Conservation (phyloP, 2,113 vertebrate genomes). For the Butorides virescens region DNA sequence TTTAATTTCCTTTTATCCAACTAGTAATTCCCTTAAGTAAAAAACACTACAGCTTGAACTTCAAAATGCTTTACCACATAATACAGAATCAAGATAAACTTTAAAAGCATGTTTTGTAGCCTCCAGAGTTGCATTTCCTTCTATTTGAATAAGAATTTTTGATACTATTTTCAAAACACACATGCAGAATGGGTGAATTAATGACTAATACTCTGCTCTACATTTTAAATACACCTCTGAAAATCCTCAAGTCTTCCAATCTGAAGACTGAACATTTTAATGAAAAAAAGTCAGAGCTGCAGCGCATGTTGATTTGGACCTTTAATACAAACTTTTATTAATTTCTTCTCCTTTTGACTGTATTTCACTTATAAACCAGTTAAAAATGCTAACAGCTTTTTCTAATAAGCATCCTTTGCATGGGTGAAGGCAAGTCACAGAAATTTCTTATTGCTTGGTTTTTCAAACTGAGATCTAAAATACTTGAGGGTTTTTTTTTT, state of each 20-base stretch:
- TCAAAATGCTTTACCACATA: neutral
- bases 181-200: neutral
- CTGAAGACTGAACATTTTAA: neutral
- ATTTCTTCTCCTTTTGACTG: neutral
- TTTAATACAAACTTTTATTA: neutral
- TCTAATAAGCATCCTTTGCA: neutral
- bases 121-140: neutral
- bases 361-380: neutral
- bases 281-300: neutral
- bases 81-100: neutral
- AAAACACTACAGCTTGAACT: neutral
- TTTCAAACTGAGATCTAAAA: neutral
- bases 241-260: neutral
- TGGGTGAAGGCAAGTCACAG: neutral
- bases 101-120: neutral
- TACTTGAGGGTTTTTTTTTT: neutral
- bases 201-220: neutral
- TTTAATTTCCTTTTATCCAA: neutral
- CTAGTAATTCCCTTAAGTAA: neutral
- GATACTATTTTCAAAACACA: neutral
- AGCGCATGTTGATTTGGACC: neutral
- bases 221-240: neutral
- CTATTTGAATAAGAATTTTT: neutral
- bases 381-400: neutral
- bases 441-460: neutral